These are phyloP conservation scores for Danaus melanippus DNA, from an alignment of 1,140 invertebrate species.

Conservation along the genomic window DNA sequence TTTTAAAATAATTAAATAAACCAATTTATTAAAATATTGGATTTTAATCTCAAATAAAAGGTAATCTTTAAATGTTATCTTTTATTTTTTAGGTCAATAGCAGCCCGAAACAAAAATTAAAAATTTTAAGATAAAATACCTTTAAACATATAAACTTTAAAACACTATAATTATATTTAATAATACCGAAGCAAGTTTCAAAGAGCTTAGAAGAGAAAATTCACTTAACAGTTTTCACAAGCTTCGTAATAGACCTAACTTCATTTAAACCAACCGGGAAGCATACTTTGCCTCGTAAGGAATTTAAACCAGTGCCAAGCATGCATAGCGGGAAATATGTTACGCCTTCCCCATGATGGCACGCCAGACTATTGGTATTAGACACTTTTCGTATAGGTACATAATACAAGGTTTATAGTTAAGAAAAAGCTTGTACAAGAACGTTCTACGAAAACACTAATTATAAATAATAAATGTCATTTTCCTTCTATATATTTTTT, in stretches of 20 bases:
- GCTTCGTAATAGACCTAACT: constrained; percentile 19
- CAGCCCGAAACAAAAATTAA: too few relatives aligned
- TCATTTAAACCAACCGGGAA: constrained; percentile 17
- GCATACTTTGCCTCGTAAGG: constrained; percentile 19
- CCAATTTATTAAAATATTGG: too few relatives aligned
- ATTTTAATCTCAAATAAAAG: too few relatives aligned
- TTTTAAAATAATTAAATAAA: too few relatives aligned
- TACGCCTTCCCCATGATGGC: constrained; percentile 9
- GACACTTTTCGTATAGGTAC: background rate
- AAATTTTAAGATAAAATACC: too few relatives aligned
- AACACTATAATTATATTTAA: too few relatives aligned
- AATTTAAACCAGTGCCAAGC: constrained; percentile 19
- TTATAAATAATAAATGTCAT: background rate
- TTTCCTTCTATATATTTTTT: too few relatives aligned
- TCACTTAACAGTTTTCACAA: constrained; percentile 13
- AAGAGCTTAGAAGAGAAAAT: constrained; percentile 10
- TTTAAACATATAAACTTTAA: too few relatives aligned
- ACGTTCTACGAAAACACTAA: background rate
- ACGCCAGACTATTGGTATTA: constrained; percentile 1
- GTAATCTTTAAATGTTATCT: too few relatives aligned
- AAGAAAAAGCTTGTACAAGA: background rate
- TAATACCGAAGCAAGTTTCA: too few relatives aligned
- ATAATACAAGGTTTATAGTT: background rate
- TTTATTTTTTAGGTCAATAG: too few relatives aligned
- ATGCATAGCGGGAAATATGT: constrained; percentile 13